A percentile compares a stretch with the other conserved stretches of the same genome.
phyloP scores from a whole-genome alignment of 2,888 invertebrate genomes.

The Cartodere bifasciata region DNA sequence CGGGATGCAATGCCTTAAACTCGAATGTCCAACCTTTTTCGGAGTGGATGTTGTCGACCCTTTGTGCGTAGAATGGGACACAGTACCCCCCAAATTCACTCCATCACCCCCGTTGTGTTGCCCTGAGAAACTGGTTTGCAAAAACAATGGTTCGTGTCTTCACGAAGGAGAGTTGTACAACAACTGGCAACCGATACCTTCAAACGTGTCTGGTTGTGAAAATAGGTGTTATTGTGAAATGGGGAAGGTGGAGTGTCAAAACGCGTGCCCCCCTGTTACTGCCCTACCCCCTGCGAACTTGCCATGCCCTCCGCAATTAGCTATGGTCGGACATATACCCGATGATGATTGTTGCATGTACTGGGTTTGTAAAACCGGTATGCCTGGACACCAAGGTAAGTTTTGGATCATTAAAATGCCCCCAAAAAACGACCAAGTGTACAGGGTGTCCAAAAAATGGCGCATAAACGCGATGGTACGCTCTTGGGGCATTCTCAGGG shows the following conservation, averaged over 20 bases:
- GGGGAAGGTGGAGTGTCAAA: conserved; percentile 75
- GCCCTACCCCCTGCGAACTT: conserved; percentile 62
- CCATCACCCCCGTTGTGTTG: conserved; percentile 70
- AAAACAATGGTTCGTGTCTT: conserved; percentile 70
- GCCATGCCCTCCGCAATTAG: conserved; percentile 55
- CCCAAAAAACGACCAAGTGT: too few species aligned
- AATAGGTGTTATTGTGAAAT: conserved; percentile 78
- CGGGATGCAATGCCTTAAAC: conserved; percentile 62
- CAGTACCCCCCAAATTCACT: conserved; percentile 56
- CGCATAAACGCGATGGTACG: too few species aligned
- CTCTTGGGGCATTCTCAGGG: too few species aligned
- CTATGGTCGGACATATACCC: conserved; percentile 49
- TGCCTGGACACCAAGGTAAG: too few species aligned
- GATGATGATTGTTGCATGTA: conserved; percentile 77
- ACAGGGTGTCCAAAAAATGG: too few species aligned
- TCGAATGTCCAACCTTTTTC: conserved; percentile 74
- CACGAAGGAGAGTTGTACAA: conserved; percentile 53
- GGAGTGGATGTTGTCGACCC: conserved; percentile 77
- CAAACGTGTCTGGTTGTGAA: conserved; percentile 71
- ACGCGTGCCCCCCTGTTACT: conserved; percentile 65
- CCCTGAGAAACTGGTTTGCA: conserved; percentile 63
- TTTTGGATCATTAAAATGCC: too few species aligned
- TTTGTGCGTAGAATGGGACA: conserved; percentile 77
- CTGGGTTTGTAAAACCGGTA: conserved; percentile 50
- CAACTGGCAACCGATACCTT: conserved; percentile 75